Percentiles rank a stretch among this genome's conserved stretches.
These are phyloP conservation scores for Phyto melanocephala DNA, from an alignment of 2,888 invertebrate species.

Conservation along the genomic window DNA sequence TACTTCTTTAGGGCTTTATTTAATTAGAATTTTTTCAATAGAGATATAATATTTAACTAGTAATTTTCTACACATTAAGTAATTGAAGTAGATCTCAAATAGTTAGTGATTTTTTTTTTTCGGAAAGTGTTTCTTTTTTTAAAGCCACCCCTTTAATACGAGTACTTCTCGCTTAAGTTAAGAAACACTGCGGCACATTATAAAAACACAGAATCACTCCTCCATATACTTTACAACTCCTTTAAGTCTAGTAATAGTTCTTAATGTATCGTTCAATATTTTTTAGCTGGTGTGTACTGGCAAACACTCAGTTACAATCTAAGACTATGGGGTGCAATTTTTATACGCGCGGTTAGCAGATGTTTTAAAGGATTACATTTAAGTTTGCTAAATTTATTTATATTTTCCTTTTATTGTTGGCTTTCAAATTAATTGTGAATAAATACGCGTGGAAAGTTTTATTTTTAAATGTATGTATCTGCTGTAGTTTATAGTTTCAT, in stretches of 20 bases:
- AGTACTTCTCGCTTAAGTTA: no score
- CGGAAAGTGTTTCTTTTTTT: no score
- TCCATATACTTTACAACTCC: background rate
- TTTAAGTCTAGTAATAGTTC: background rate
- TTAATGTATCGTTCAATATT: slow-evolving; percentile 9
- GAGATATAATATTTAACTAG: no score
- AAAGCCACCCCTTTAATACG: no score
- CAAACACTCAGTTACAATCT: background rate
- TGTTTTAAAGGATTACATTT: slow-evolving; percentile 54
- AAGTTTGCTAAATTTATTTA: slow-evolving; percentile 32
- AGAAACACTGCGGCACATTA: background rate
- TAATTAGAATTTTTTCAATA: no score
- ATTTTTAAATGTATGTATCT: background rate
- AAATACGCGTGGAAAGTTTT: slow-evolving; percentile 43
- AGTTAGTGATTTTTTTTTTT: no score
- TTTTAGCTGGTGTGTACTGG: slow-evolving; percentile 3
- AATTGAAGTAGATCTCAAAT: no score
- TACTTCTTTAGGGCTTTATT: no score
- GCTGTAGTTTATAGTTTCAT: background rate
- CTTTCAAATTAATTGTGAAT: slow-evolving; percentile 56
- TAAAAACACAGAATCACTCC: background rate
- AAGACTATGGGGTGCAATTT: background rate
- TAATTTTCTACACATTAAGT: no score
- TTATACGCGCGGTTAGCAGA: slow-evolving; percentile 53
- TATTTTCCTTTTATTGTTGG: background rate